Base-by-base conservation (phyloP, 1,140 invertebrate species). In the Brachionus manjavacas region DNA sequence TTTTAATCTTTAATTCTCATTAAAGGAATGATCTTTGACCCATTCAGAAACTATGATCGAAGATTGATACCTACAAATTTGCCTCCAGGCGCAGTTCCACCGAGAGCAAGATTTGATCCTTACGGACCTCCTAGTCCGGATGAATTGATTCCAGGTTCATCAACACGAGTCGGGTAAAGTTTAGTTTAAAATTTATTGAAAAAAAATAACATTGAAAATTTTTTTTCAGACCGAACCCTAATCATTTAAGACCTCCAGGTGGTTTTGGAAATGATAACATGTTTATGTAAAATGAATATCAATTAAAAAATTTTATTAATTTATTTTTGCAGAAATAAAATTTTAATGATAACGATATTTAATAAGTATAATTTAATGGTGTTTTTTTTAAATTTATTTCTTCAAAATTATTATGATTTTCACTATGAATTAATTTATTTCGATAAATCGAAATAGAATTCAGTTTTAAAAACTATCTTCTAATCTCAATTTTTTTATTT, bases 21-120 rank as follows among this genome's bases (percentile, higher is more conserved):
- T 23, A 23, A 66, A 70, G 66, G 72, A 25, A 76, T 76, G 72
- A 49, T 76, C 25, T 76, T 76, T 49, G 72, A 76, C 12, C 72
- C 72, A 1, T 76, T 76, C 23, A 76, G 72, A n/a, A 76, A 76
- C 43, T 49, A 49, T 49, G 72, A 76, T 76, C 7, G 72, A 23
- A 76, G 72, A 76, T 49, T 76, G 8, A 76, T 76, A 25, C 72
- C 72, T 12, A 28, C 72, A 49, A 76, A 76, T 76, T 35, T 76
- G 11, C 72, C 72, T 25, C 72, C 72, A 9, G 72, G 72, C 4
- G 72, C 72, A 76, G 72, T 76, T 23, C 72, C 72, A 46, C 72
- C 72, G 9, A 23, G 72, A 12, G 72, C 72, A 11, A 46, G 72
- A 49, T 76, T 76, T 49, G 72, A 76, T 76, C 72, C 72, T 6